Base-by-base conservation (phyloP, 1,140 invertebrate genomes). In the Drosophila melanogaster region DNA sequence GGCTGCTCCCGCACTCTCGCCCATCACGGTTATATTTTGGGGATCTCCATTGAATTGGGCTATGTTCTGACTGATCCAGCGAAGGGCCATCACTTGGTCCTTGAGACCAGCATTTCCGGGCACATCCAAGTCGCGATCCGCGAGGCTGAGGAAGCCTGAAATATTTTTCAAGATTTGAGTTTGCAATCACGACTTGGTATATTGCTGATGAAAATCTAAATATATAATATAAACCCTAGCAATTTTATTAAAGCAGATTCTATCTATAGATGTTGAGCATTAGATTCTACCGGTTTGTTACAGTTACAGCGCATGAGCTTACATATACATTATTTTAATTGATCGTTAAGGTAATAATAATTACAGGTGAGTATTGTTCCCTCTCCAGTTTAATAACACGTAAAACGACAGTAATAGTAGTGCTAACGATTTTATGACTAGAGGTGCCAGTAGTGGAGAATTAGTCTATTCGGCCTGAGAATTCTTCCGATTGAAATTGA, bases 41-140 rank as follows among this genome's bases (percentile, higher is more conserved):
- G 84, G 56, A 72, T 93, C 86, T 0, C 92, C 92, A 50, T 90
- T 91, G 53, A 93, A 93, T 8, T 78, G 43, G 0, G 72, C 47
- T 3, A 92, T 92, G 44, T 92, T 92, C 7, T 85, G 55, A 12
- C 84, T 67, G 19, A 93, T 44, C 92, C 92, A 94, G 5, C 89
- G 85, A 0, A 92, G 53, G 0, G 89, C 91, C 67, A 92, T 33
- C 3, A 92, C 92, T 87, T 94, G 92, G 65, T 92, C 92, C 57
- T 92, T 92, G 3, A 92, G 65, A 1, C 92, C 92, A 22, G 87
- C 90, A 56, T 92, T 92, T 4, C 92, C 92, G 0, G 92, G 91
- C 4, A 91, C 80, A 26, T 92, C 80, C 35, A 89, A 44, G 1
- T 85, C 60, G 0, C 84, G 87, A 79, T 93, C 92, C 26, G 78